Evolutionary conservation across 2,888 invertebrate genomes (phyloP), one percentile per base, ranked within the genome.

Genomic region (Teleogryllus oceanicus): DNA sequence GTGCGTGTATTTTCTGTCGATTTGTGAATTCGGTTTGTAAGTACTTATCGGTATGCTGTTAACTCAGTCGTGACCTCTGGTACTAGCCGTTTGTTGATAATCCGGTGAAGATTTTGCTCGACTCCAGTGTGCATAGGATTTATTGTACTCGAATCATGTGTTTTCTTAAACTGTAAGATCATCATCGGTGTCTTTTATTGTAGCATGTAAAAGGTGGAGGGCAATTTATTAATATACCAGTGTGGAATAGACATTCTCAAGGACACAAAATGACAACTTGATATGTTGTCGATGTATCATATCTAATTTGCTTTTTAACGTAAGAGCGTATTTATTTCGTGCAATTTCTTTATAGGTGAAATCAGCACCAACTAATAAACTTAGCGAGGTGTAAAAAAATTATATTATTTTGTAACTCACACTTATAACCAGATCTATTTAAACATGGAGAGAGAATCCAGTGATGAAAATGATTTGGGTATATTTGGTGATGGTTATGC

Each of bases 401-500:
- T 18, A 49, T 77, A 37, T 21, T 21, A 11, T 13, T 50, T 74
- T n/a, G 20, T 49, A 49, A 75, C 50, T 79, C 62, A 24, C 49
- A 37, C n/a, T 50, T 77, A 12, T 51, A 77, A 37, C 18, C n/a
- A 24, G n/a, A 24, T 80, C 21, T n/a, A 16, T 49, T 74, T 50
- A 74, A 79, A 24, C 62, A 79, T 79, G 79, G 79, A 81, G 74
- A 78, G 79, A 50, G 80, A 80, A 62, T 76, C 78, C n/a, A 81
- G 49, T 74, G 80, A 79, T 37, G 81, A 82, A 78, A 81, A 81
- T 37, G 81, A 82, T 74, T 76, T 80, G 75, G 81, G 79, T 80
- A 76, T 87, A 84, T 87, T 87, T 83, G 87, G 87, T 78, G 86
- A 86, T 83, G 86, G 85, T 81, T 85, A 85, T 50, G 87, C 87